phyloP scores from a whole-genome alignment of 2,888 invertebrate genomes.

The Linnaemya vulpina region DNA sequence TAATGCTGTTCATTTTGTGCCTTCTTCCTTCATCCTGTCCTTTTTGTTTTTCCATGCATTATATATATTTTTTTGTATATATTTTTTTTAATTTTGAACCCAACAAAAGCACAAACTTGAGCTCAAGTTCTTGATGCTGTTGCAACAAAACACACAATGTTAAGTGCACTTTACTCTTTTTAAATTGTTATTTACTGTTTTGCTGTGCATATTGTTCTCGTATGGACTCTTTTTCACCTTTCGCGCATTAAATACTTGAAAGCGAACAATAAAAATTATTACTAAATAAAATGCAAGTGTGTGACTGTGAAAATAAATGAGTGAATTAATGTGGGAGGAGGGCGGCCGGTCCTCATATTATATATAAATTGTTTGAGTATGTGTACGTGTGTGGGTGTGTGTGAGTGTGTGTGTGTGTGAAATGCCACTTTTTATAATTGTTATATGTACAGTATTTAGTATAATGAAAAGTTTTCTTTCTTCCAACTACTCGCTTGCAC shows the following conservation, averaged over 20 bases:
- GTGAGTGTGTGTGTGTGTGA: conserved; percentile 1
- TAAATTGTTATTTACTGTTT: conserved; percentile 59
- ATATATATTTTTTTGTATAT: background rate
- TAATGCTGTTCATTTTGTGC: conserved; percentile 59
- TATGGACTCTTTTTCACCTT: conserved; percentile 47
- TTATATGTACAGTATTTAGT: conserved; percentile 42
- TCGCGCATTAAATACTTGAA: conserved; percentile 61
- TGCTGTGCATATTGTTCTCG: conserved; percentile 27
- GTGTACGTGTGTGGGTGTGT: background rate
- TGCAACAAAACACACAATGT: conserved; percentile 64
- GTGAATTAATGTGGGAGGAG: conserved; percentile 11
- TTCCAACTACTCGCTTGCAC: background rate
- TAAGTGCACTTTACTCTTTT: conserved; percentile 67
- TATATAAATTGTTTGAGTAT: background rate
- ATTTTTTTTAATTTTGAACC: background rate
- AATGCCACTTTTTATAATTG: conserved; percentile 63
- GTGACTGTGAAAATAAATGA: conserved; percentile 31
- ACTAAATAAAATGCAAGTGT: conserved; percentile 48
- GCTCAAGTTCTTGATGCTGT: conserved; percentile 43
- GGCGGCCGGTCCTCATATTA: background rate
- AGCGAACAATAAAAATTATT: conserved; percentile 45
- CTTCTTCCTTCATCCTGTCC: conserved; percentile 1
- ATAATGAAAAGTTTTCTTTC: conserved; percentile 51
- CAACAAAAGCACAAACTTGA: conserved; percentile 56
- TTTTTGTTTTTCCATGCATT: background rate